Conservation (phyloP, 35 echinoderm and acorn worm species). For the Anneissia japonica region DNA sequence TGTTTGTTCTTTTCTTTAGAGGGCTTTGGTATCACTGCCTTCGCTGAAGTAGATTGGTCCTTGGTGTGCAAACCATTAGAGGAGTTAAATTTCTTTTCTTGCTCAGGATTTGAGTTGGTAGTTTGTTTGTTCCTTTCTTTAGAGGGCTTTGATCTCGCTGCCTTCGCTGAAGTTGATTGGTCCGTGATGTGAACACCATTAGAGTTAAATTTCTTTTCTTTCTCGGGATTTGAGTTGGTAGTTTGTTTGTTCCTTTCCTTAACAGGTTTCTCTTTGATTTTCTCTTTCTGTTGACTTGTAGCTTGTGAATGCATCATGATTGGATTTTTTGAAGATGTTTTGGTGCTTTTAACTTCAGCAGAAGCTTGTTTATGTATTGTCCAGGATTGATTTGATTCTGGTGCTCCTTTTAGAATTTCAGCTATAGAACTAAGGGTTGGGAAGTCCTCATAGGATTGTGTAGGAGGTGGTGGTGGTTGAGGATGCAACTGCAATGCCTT, state of each 20-base stretch:
- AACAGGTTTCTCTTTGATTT: slow-evolving; percentile 17
- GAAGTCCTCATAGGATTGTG: slow-evolving; percentile 51
- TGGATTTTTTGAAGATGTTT: background rate
- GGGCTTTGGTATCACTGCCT: background rate
- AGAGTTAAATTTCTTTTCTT: background rate
- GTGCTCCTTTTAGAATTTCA: slow-evolving; percentile 38
- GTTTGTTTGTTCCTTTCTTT: background rate
- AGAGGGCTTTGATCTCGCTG: background rate
- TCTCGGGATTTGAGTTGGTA: too few relatives aligned
- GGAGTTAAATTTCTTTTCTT: background rate
- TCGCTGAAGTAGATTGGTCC: background rate
- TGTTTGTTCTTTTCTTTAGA: background rate
- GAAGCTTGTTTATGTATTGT: background rate
- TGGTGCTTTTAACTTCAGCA: background rate
- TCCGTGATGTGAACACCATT: background rate
- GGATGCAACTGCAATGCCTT: background rate
- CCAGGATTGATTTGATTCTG: background rate
- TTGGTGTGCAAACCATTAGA: background rate
- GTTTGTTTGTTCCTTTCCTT: background rate
- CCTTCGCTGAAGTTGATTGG: background rate
- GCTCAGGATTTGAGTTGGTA: too few relatives aligned
- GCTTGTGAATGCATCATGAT: background rate
- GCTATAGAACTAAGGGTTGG: slow-evolving; percentile 93
- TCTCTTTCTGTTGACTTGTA: slow-evolving; percentile 11
- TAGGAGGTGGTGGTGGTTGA: background rate